Percentiles rank a stretch among this genome's conserved stretches.
Conservation (phyloP, 2,888 invertebrate species). For the Apantesis nais region DNA sequence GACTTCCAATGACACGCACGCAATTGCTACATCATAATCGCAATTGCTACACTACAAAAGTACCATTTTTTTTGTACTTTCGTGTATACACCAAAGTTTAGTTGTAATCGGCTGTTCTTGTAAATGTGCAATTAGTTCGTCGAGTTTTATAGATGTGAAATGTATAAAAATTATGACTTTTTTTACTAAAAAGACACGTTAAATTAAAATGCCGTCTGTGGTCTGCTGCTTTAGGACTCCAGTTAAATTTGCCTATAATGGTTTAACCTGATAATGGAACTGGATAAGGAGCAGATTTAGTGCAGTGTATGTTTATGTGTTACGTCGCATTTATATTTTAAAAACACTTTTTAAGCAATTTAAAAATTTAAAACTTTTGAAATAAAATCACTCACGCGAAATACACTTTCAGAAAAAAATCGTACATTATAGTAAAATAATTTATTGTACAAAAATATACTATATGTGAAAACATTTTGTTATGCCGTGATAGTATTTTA, state of each 20-base stretch:
- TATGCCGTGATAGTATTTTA: constrained; percentile 9
- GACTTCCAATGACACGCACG: no score
- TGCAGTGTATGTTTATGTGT: not conserved
- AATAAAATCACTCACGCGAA: not conserved
- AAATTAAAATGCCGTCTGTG: not conserved
- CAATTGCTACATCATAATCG: no score
- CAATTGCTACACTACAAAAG: no score
- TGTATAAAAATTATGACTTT: not conserved
- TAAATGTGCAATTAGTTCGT: not conserved
- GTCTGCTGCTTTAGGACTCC: no score
- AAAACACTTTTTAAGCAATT: not conserved
- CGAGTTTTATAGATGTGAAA: not conserved
- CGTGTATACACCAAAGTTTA: not conserved
- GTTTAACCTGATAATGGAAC: no score
- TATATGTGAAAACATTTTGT: not conserved
- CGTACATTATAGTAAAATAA: not conserved
- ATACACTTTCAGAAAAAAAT: not conserved
- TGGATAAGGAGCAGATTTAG: not conserved
- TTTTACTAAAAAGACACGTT: not conserved
- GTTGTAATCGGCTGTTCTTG: not conserved
- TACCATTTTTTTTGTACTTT: not conserved
- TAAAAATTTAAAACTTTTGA: not conserved
- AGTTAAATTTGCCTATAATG: no score
- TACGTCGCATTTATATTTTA: not conserved
- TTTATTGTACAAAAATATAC: not conserved